phyloP scores from a whole-genome alignment of 2,888 invertebrate genomes.

The Thysanoteuthis rhombus region DNA sequence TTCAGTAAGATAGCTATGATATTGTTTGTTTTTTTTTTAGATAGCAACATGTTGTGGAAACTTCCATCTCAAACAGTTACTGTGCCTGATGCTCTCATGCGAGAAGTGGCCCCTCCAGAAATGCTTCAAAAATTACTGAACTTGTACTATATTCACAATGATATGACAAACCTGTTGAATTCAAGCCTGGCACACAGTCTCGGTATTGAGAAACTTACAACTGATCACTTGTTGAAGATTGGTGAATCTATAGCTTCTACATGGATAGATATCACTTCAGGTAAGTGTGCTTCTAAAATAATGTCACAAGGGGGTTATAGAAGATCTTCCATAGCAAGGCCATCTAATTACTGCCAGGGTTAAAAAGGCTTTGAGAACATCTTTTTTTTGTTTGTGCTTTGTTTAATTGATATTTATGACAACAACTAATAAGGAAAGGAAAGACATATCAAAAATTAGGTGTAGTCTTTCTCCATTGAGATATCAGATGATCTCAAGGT shows the following conservation, averaged over 20 bases:
- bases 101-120: constrained; percentile 57
- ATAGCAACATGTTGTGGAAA: constrained; percentile 53
- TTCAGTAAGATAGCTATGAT: no score
- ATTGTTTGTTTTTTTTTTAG: constrained; percentile 36
- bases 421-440: no score
- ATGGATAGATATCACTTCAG: not conserved
- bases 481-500: no score
- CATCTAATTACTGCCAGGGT: no score
- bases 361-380: no score
- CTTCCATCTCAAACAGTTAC: constrained; percentile 63
- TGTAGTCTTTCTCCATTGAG: no score
- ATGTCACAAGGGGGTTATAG: not conserved
- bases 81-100: constrained; percentile 54
- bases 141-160: constrained; percentile 60
- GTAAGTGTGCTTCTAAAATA: not conserved
- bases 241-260: constrained; percentile 48
- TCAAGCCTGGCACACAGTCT: constrained; percentile 55
- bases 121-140: constrained; percentile 57
- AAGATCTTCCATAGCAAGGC: no score
- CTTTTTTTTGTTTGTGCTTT: no score
- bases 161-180: constrained; percentile 52
- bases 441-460: no score
- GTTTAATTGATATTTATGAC: no score
- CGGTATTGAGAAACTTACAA: constrained; percentile 60
- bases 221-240: constrained; percentile 61